These are phyloP conservation scores for Sarcophaga caerulescens DNA, from an alignment of 2,888 invertebrate genomes.

Conservation along the genomic window DNA sequence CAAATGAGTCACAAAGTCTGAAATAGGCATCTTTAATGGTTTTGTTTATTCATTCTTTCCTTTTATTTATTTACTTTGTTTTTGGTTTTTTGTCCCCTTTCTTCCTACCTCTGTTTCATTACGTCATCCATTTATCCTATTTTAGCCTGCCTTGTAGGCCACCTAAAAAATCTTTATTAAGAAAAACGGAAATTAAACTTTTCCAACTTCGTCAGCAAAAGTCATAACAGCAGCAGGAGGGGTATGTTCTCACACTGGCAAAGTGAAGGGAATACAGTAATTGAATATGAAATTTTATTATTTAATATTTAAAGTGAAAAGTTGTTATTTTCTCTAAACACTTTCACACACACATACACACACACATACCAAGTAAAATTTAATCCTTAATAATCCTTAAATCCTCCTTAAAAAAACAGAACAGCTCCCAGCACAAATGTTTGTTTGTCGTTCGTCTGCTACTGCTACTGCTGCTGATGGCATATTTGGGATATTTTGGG, in stretches of 20 bases:
- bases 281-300: conserved; percentile 3
- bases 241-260: too few species aligned
- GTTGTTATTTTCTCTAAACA: background rate
- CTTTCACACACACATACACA: background rate
- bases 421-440: background rate
- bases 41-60: too few species aligned
- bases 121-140: background rate
- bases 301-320: conserved; percentile 30
- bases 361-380: background rate
- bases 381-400: background rate
- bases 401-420: background rate
- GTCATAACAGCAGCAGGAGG: background rate
- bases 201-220: conserved; percentile 14
- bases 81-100: background rate
- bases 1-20: too few species aligned
- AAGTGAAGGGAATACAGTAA: background rate
- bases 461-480: background rate
- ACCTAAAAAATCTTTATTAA: background rate
- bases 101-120: background rate
- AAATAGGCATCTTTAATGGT: too few species aligned
- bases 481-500: background rate
- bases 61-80: background rate
- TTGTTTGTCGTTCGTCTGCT: background rate
- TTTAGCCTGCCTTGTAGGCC: background rate
- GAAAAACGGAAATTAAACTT: conserved; percentile 46